Base-by-base conservation (phyloP, 2,113 vertebrate species). In the Cyphotilapia sp. region DNA sequence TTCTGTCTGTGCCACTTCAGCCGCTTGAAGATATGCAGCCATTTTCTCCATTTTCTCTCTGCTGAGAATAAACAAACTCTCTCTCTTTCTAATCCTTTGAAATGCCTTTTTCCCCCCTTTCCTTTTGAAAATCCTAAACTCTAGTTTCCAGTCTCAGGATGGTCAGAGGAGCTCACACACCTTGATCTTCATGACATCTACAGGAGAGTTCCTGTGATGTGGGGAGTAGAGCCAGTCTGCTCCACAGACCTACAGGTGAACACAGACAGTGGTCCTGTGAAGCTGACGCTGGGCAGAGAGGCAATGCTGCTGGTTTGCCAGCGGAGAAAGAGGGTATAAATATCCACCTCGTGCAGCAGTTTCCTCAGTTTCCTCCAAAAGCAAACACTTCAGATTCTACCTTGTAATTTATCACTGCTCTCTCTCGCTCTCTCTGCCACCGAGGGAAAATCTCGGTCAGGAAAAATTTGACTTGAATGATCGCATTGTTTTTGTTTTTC, bases 361-460 rank as follows among this genome's bases (percentile, higher is more conserved):
- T 95, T 93, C 85, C 89, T 91, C 83, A 71, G 88, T 88, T 94
- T 95, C 92, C 89, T 92, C 87, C 89, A 59, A 94, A 93, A 91
- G 71, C 89, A 96, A 95, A 95, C 92, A 93, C 86, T 93, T 95
- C 10, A 84, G 22, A 87, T 92, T 85, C 88, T 91, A 86, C 94
- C 94, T 94, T 95, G 87, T 94, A 94, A 96, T 95, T 95, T 95
- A 94, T 95, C 92, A 93, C 89, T 86, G 85, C 80, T 88, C 66
- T 80, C 81, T 19, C 71, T 78, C 27, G 10, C 74, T 33, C 27
- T 51, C 45, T 49, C 42, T 74, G 27, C 57, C 38, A 24, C 45
- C 42, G 81, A 87, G 80, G 87, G 80, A 84, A 91, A 93, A 82
- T 89, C 59, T 83, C 31, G 53, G 87, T 29, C 86, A 69, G n/a